Base-by-base conservation (phyloP, 1,140 invertebrate species). In the Venturia canescens region DNA sequence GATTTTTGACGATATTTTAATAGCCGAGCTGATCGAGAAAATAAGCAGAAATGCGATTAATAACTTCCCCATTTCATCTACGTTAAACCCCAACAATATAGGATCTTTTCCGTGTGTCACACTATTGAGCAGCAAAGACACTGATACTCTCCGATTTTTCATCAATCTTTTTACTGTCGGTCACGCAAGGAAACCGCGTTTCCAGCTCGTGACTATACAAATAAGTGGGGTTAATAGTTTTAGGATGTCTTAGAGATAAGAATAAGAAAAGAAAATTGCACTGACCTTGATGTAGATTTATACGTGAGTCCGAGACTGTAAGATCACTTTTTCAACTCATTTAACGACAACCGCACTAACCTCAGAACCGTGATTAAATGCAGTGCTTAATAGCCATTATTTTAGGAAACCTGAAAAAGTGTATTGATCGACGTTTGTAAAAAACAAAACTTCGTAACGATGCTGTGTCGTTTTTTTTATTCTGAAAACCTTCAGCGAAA, bases 151-250 rank as follows among this genome's bases (percentile, higher is more conserved):
- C 0, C 48, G 31, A 70, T 26, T 67, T 60, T 69, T 77, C 31
- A 26, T 5, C 78, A 57, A 60, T 50, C 60, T 74, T 70, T 23
- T 69, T 44, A 71, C 27, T 44, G 66, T n/a, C 18, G 21, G 31
- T 5, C 57, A 50, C 26, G 21, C 27, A 6, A 21, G 38, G 38
- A 44, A 11, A 44, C 13, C 38, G 38, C 38, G 38, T 44, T 44
- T 77, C 50, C 57, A 80, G 60, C 21, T 63, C 21, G 60, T 63
- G 23, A 63, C 11, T 23, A 63, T 4, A 63, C n/a, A 27, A 63
- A 72, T 57, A 38, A 78, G 80, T 80, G 81, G 87, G 85, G 81
- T 84, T 83, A 84, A 86, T 86, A 74, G 82, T 83, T 77, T 75
- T 82, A 67, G 81, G 82, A 83, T 80, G 82, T 81, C 29, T 69